phyloP scores from a whole-genome alignment of 2,888 invertebrate species.

The Physocephala rufipes region DNA sequence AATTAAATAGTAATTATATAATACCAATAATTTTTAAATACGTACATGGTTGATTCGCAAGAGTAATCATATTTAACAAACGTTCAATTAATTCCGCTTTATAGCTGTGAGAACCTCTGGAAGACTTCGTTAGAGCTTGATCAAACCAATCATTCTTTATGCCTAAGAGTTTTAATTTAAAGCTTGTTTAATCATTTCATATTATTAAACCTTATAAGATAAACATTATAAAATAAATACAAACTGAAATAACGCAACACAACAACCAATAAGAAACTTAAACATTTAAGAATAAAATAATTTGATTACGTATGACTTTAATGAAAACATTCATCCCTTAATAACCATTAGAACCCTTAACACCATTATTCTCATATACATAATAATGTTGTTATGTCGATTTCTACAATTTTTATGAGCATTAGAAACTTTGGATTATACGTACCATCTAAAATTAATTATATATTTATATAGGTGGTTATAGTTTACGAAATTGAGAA shows the following conservation, averaged over 20 bases:
- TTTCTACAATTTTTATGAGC: neutral
- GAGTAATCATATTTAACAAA: conserved; percentile 81
- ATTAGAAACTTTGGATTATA: conserved; percentile 26
- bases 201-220: too few species aligned
- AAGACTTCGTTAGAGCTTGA: conserved; percentile 74
- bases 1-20: neutral
- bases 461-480: conserved; percentile 26
- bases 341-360: too few species aligned
- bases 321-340: too few species aligned
- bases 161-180: conserved; percentile 68
- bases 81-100: conserved; percentile 85
- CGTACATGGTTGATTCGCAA: conserved; percentile 88
- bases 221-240: neutral
- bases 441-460: conserved; percentile 41
- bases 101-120: conserved; percentile 74
- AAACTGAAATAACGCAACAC: conserved; percentile 13
- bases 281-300: too few species aligned
- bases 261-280: neutral
- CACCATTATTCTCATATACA: too few species aligned
- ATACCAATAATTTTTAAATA: conserved; percentile 38
- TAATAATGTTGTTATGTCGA: too few species aligned
- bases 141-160: conserved; percentile 84
- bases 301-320: too few species aligned
- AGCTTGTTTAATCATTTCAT: neutral
- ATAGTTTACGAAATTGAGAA: conserved; percentile 15